phyloP scores from a whole-genome alignment of 1,140 invertebrate species.

The Bombus consobrinus region DNA sequence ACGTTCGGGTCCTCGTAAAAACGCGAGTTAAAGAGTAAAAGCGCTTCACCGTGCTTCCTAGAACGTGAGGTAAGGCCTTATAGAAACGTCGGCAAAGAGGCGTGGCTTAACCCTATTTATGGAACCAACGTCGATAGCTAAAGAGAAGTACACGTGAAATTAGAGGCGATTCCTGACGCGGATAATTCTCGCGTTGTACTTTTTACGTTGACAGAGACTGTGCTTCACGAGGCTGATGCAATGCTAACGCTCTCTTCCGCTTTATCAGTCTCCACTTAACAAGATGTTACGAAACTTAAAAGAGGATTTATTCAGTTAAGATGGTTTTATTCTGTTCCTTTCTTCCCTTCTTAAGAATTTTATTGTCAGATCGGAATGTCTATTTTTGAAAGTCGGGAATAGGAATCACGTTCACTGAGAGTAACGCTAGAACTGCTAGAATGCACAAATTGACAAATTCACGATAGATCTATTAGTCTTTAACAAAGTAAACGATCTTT shows the following conservation, averaged over 20 bases:
- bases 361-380: neutral
- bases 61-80: constrained; percentile 21
- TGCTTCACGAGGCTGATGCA: neutral
- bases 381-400: neutral
- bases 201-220: neutral
- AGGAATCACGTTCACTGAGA: neutral
- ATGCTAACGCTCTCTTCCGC: neutral
- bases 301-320: neutral
- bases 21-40: constrained; percentile 43
- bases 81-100: constrained; percentile 23
- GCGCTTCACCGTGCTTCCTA: constrained; percentile 4
- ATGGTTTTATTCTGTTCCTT: neutral
- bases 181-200: constrained; percentile 38
- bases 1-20: constrained; percentile 41
- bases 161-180: constrained; percentile 20
- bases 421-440: neutral
- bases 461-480: neutral
- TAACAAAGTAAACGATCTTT: neutral
- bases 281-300: neutral
- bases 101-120: constrained; percentile 35
- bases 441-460: neutral
- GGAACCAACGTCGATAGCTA: constrained; percentile 32
- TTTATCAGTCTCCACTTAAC: neutral
- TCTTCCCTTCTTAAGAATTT: neutral
- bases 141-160: constrained; percentile 31